These are phyloP conservation scores for Paramisgurnus dabryanus DNA, from an alignment of 2,113 vertebrate species.

Conservation along the genomic window DNA sequence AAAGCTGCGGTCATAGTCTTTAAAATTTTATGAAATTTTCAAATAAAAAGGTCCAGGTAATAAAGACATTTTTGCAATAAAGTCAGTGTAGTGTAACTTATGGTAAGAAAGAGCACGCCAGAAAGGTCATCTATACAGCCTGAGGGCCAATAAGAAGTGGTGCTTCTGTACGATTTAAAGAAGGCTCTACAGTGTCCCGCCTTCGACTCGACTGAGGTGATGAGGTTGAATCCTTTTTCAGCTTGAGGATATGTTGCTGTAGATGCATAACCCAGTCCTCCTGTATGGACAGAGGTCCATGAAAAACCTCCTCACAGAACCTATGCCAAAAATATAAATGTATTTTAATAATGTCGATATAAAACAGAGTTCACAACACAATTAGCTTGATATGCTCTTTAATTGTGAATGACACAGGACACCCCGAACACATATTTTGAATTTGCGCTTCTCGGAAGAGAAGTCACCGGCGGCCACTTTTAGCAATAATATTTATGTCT, in stretches of 20 bases:
- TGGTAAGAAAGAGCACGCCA: conserved; percentile 17
- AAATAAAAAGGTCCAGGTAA: background rate
- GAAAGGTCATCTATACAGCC: conserved; percentile 28
- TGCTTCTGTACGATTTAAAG: conserved; percentile 9
- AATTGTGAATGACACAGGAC: no score
- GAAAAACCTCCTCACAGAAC: conserved; percentile 94
- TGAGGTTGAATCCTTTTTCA: conserved; percentile 78
- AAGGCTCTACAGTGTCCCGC: background rate
- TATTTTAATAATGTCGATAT: background rate
- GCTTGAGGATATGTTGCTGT: conserved; percentile 91
- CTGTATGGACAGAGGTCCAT: conserved; percentile 89
- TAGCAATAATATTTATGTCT: no score
- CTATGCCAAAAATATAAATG: conserved; percentile 60
- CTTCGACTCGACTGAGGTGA: background rate
- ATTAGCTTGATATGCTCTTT: no score
- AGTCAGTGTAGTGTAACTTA: conserved; percentile 4
- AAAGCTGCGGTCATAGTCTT: background rate
- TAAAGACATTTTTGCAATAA: background rate
- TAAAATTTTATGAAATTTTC: background rate
- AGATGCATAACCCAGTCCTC: conserved; percentile 92
- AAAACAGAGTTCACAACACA: background rate
- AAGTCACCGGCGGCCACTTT: no score
- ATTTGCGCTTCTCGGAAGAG: no score
- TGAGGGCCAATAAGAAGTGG: conserved; percentile 39
- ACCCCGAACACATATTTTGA: no score